Conservation (phyloP, 2,113 vertebrate genomes). For the Takifugu flavidus region DNA sequence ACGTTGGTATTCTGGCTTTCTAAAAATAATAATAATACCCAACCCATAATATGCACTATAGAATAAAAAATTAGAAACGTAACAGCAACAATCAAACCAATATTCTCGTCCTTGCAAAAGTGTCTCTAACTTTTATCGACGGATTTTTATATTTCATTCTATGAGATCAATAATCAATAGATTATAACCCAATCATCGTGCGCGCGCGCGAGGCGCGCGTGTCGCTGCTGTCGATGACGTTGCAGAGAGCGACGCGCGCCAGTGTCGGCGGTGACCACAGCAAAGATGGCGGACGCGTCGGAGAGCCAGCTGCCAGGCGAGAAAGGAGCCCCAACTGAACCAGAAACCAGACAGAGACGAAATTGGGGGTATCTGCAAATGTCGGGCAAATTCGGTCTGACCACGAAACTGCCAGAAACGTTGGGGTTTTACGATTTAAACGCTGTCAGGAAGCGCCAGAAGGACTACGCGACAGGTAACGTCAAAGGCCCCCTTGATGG, state of each 20-base stretch:
- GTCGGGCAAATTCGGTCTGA: constrained; percentile 33
- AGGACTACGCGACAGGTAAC: constrained; percentile 70
- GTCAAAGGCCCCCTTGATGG: neutral
- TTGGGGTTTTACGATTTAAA: constrained; percentile 73
- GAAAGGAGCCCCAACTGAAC: constrained; percentile 61
- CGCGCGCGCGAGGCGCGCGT: neutral
- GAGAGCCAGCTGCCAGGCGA: constrained; percentile 62
- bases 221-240: constrained; percentile 23
- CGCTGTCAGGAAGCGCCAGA: constrained; percentile 53
- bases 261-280: constrained; percentile 19
- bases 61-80: no score
- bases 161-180: no score
- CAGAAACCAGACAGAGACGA: constrained; percentile 36
- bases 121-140: no score
- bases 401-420: constrained; percentile 65
- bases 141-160: no score
- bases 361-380: constrained; percentile 40
- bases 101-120: no score
- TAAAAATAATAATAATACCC: no score
- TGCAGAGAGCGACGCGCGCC: constrained; percentile 17
- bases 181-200: neutral
- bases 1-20: no score
- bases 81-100: no score
- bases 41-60: no score
- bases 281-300: constrained; percentile 76